Evolutionary conservation across 2,888 invertebrate species (phyloP).

Genomic region (Pheosia gnoma): DNA sequence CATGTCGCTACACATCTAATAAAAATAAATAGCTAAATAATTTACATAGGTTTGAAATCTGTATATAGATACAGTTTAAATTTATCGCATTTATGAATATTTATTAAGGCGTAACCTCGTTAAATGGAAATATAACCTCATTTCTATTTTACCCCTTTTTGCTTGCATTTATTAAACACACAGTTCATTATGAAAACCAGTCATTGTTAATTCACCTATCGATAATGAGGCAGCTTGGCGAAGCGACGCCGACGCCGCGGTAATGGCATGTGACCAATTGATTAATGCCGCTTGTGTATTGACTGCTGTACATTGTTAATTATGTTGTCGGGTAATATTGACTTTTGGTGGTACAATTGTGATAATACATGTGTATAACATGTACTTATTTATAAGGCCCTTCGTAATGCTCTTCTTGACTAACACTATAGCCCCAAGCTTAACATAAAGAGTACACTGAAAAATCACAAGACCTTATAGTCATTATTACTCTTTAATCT

Average conservation of each 20-base stretch:
- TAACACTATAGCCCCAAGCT: no score
- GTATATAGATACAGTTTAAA: background rate
- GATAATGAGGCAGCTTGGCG: constrained; percentile 18
- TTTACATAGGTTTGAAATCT: background rate
- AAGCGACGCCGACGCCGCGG: constrained; percentile 29
- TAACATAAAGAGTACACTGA: no score
- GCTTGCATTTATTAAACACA: constrained; percentile 20
- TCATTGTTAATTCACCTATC: constrained; percentile 22
- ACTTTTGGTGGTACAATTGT: background rate
- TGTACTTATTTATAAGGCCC: no score
- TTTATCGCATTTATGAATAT: background rate
- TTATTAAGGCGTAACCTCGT: background rate
- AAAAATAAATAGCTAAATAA: no score
- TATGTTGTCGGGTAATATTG: constrained; percentile 3
- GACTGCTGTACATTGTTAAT: constrained; percentile 31
- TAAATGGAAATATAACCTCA: constrained; percentile 5
- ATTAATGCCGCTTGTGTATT: constrained; percentile 31
- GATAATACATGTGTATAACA: constrained; percentile 1
- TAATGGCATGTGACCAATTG: constrained; percentile 44
- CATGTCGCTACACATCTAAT: no score
- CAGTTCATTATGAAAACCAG: constrained; percentile 15
- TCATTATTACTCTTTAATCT: no score
- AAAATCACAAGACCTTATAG: no score
- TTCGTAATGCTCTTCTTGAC: no score
- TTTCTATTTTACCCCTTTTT: constrained; percentile 9